Conservation (phyloP, 53 echinoderm and acorn worm species). For the Echinometra lucunter region DNA sequence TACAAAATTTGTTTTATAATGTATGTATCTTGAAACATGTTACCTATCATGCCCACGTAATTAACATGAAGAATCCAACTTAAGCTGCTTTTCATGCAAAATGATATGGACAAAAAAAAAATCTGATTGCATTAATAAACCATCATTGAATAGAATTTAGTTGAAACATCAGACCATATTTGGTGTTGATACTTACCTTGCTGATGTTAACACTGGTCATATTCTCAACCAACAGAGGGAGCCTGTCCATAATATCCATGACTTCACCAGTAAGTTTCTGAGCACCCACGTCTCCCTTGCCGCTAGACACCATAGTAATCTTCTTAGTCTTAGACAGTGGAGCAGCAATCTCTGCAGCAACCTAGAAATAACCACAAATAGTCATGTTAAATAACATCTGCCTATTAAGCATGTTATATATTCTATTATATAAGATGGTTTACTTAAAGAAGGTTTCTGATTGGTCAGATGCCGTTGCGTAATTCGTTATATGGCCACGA, state of each 20-base stretch:
- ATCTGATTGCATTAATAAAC: too few species aligned
- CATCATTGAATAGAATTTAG: neutral
- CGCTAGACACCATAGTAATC: conserved; percentile 90
- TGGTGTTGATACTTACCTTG: conserved; percentile 70
- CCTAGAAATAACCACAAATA: conserved; percentile 49
- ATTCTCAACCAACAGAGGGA: conserved; percentile 81
- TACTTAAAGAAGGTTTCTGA: too few species aligned
- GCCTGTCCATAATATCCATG: conserved; percentile 91
- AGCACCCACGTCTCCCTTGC: conserved; percentile 90
- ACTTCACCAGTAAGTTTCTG: conserved; percentile 88
- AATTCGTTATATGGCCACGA: too few species aligned
- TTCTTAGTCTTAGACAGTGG: conserved; percentile 86
- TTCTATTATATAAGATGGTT: too few species aligned
- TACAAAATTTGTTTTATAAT: too few species aligned
- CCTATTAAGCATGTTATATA: too few species aligned
- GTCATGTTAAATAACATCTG: neutral
- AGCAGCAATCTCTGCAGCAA: conserved; percentile 90
- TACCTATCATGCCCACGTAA: too few species aligned
- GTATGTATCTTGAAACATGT: too few species aligned
- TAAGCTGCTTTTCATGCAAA: too few species aligned
- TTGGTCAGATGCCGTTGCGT: too few species aligned
- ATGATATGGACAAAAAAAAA: too few species aligned
- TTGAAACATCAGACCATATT: neutral
- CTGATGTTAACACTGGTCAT: conserved; percentile 91
- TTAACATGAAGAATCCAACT: too few species aligned